Base-by-base conservation (phyloP, 1,140 invertebrate genomes). In the Asobara japonica region DNA sequence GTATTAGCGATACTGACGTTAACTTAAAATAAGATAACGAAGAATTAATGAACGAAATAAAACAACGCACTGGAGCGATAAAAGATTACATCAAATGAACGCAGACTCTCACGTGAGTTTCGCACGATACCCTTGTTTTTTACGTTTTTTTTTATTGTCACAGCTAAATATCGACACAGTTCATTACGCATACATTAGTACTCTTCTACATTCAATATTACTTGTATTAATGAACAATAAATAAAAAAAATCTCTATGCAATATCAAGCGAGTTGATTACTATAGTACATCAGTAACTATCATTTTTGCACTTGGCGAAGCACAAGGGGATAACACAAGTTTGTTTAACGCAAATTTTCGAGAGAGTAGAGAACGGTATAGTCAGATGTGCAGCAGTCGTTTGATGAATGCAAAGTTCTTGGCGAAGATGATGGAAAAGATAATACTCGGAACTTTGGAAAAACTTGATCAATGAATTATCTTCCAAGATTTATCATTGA, bases 261-360 rank as follows among this genome's bases (percentile, higher is more conserved):
- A 25, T 56, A 25, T 22, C 51, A 56, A 56, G 51, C 51, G 51
- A 56, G 13, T 56, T 13, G 20, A 56, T 56, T 25, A 56, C 22
- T 56, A 56, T 18, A 56, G 13, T 56, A 56, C 51, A 45, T 45
- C 2, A 56, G 51, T 56, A 25, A 56, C 51, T 56, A 56, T 56
- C 18, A 56, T 56, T 25, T 56, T 56, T 56, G 51, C 51, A 56
- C 22, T 56, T 22, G 25, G 51, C 51, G 51, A 56, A 56, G 51
- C 51, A 56, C 51, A 27, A 25, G 22, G 51, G 51, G 51, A 56
- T 56, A 56, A 56, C 18, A 56, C 51, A 56, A 56, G 51, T 56
- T 56, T 56, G 51, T 56, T 56, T 22, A 56, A 56, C 22, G 51
- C 51, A 56, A 27, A 56, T 56, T 56, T 18, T 6, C 13, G 51